Conservation (phyloP, 2,888 invertebrate genomes). For the Hyposoter dolosus region DNA sequence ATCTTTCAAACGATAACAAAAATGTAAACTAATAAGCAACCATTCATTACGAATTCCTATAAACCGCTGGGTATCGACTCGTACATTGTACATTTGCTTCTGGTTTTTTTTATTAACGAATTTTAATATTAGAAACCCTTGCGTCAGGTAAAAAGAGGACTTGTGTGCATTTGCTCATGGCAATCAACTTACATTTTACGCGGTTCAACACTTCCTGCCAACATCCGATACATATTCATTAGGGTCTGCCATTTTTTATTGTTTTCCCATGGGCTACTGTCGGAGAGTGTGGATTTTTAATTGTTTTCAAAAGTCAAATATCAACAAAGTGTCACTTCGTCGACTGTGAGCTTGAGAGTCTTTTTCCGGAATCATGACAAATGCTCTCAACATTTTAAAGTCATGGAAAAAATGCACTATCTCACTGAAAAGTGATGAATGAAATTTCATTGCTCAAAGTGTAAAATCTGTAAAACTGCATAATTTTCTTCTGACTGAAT, state of each 20-base stretch:
- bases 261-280: background rate
- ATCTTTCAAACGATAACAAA: background rate
- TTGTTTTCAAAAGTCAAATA: background rate
- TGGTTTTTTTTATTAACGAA: slow-evolving; percentile 3
- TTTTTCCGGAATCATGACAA: background rate
- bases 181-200: slow-evolving; percentile 4
- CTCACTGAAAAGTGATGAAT: background rate
- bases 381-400: too few relatives aligned
- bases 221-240: background rate
- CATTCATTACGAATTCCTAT: background rate
- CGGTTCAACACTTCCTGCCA: background rate
- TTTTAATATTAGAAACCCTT: background rate
- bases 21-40: background rate
- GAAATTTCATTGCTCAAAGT: background rate
- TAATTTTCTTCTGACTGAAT: background rate
- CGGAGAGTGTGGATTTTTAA: slow-evolving; percentile 1
- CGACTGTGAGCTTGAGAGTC: background rate
- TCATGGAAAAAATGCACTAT: background rate
- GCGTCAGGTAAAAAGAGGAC: background rate
- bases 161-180: background rate
- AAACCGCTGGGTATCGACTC: slow-evolving; percentile 12
- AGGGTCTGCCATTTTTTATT: background rate
- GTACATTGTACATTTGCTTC: slow-evolving; percentile 38
- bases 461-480: background rate
- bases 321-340: background rate